Evolutionary conservation across 2,888 invertebrate species (phyloP).

Genomic region (Cosmia trapezina): DNA sequence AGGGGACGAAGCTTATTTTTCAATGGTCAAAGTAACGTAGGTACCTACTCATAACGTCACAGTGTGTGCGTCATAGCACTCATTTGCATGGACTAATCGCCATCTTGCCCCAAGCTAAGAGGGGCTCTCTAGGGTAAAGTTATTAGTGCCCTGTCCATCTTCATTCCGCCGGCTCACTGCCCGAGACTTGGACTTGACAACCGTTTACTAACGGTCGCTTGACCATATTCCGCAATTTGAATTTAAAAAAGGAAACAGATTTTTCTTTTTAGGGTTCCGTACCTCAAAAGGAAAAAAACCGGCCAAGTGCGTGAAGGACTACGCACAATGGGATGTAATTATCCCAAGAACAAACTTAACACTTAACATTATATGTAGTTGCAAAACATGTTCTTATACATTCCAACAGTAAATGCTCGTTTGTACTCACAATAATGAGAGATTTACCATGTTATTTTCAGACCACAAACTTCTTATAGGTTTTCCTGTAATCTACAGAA

Average conservation of each 20-base stretch:
- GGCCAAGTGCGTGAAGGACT: too few relatives aligned
- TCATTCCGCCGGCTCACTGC: conserved; percentile 63
- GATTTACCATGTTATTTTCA: too few relatives aligned
- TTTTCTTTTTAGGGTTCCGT: background rate
- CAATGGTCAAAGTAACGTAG: background rate
- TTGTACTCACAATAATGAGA: too few relatives aligned
- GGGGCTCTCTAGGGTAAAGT: conserved; percentile 59
- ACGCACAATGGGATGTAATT: too few relatives aligned
- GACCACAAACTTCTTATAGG: too few relatives aligned
- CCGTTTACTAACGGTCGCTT: conserved; percentile 61
- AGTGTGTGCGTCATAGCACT: conserved; percentile 46
- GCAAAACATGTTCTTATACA: too few relatives aligned
- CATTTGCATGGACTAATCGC: conserved; percentile 67
- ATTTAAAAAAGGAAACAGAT: conserved; percentile 42
- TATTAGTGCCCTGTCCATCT: conserved; percentile 69
- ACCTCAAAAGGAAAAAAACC: too few relatives aligned
- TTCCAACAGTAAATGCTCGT: too few relatives aligned
- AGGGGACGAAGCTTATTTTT: conserved; percentile 5
- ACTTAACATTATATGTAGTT: too few relatives aligned
- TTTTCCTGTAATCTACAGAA: too few relatives aligned
- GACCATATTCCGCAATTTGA: conserved; percentile 41
- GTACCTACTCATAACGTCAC: conserved; percentile 2
- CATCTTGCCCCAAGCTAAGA: conserved; percentile 56
- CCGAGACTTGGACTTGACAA: conserved; percentile 65
- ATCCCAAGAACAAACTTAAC: too few relatives aligned